Conservation (phyloP, 2,113 vertebrate species). For the Xenus cinereus region DNA sequence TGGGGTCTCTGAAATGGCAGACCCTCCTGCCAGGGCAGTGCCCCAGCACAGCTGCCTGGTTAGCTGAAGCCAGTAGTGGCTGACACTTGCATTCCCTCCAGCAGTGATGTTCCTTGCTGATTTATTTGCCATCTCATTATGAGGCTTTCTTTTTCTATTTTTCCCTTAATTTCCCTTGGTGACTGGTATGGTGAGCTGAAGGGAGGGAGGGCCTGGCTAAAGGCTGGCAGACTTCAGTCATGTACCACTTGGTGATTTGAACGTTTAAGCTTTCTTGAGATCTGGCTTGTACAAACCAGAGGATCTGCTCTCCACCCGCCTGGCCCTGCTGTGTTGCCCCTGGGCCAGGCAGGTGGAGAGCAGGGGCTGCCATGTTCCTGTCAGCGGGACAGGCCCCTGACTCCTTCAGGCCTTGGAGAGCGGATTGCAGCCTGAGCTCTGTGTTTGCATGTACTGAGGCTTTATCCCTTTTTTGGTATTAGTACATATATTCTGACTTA, state of each 20-base stretch:
- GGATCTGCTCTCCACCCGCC: too few species aligned
- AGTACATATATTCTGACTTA: not conserved
- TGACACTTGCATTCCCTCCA: not conserved
- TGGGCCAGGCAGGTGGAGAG: not conserved
- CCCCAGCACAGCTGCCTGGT: not conserved
- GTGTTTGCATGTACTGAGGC: not conserved
- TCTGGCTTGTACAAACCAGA: not conserved
- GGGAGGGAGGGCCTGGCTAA: not conserved
- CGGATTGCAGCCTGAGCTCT: not conserved
- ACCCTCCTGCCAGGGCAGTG: not conserved
- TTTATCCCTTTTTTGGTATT: not conserved
- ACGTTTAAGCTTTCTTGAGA: not conserved
- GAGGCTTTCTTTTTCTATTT: not conserved
- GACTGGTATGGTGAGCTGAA: not conserved
- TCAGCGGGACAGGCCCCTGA: not conserved
- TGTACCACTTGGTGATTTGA: not conserved
- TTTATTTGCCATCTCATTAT: fast-evolving
- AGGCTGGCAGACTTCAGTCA: not conserved
- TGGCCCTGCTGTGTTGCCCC: not conserved
- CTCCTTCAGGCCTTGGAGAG: not conserved
- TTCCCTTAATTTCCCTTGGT: not conserved
- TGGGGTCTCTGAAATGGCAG: not conserved
- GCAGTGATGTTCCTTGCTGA: not conserved
- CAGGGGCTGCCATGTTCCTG: fast-evolving
- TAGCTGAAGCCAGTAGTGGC: not conserved